These are phyloP conservation scores for Tamias sibiricus DNA, from an alignment of 2,113 vertebrate species.

Conservation along the genomic window DNA sequence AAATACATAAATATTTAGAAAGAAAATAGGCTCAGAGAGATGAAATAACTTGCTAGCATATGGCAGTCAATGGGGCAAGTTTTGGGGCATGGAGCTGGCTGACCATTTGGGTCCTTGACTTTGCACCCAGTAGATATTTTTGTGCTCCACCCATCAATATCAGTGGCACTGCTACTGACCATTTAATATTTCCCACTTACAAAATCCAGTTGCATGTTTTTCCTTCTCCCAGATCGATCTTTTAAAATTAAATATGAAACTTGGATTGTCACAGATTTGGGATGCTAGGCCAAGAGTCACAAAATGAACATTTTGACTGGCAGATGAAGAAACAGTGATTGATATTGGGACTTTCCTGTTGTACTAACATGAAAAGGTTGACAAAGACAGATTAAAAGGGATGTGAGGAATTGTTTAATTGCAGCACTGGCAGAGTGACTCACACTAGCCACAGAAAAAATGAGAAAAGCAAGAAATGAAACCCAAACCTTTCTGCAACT, in stretches of 20 bases:
- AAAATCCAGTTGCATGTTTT: background rate
- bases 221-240: background rate
- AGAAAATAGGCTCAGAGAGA: background rate
- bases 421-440: background rate
- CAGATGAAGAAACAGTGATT: background rate
- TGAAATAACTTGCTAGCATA: background rate
- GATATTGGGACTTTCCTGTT: background rate
- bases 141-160: background rate
- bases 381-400: background rate
- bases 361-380: background rate
- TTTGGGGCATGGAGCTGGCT: background rate
- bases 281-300: background rate
- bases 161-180: background rate
- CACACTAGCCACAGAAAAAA: background rate
- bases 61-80: background rate
- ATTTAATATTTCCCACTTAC: background rate
- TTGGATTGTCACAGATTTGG: background rate
- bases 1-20: too few species aligned
- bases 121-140: background rate
- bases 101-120: background rate
- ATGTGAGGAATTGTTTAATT: conserved; percentile 39
- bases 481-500: conserved; percentile 53
- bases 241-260: conserved; percentile 48
- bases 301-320: background rate
- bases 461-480: background rate